Percentiles rank a stretch among this genome's conserved stretches.
phyloP scores from a whole-genome alignment of 2,113 vertebrate genomes.

The Saguinus midas region DNA sequence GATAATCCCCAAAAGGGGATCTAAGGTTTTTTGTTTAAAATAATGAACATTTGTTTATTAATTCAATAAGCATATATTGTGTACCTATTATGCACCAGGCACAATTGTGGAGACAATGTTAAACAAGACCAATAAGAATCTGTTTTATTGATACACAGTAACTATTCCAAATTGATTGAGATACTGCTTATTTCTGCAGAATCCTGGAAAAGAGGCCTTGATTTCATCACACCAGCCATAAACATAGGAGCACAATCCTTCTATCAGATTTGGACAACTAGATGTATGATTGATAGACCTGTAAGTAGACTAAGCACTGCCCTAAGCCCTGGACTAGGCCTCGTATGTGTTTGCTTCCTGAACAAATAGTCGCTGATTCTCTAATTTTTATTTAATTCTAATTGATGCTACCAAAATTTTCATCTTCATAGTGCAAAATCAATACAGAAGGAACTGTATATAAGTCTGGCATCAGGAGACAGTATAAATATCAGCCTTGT shows the following conservation, averaged over 20 bases:
- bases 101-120: background rate
- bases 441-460: background rate
- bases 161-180: conserved; percentile 1
- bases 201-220: background rate
- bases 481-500: background rate
- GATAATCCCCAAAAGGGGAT: background rate
- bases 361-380: background rate
- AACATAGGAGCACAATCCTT: background rate
- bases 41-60: background rate
- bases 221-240: background rate
- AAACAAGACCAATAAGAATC: background rate
- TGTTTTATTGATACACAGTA: background rate
- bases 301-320: background rate
- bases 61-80: background rate
- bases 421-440: background rate
- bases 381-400: conserved; percentile 3
- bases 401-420: background rate
- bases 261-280: background rate
- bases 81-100: background rate
- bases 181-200: background rate
- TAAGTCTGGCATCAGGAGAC: background rate
- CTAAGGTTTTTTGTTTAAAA: background rate
- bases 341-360: background rate
- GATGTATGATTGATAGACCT: background rate
- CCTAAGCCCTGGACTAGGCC: background rate